Conservation (phyloP, 2,797 vertebrate genomes). For the Pangasius krempfi region DNA sequence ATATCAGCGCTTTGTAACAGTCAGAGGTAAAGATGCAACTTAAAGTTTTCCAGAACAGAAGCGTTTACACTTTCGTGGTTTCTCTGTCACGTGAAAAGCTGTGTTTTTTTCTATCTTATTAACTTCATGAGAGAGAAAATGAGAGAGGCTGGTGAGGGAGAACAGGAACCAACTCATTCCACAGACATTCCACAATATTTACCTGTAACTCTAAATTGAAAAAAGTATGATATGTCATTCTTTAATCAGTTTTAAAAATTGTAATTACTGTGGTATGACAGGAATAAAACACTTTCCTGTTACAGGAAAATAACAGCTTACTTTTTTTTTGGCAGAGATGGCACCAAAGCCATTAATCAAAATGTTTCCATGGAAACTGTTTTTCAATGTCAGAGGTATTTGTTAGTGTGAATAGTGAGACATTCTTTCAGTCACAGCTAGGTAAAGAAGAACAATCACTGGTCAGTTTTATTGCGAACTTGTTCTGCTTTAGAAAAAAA, state of each 20-base stretch:
- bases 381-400: neutral
- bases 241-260: neutral
- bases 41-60: neutral
- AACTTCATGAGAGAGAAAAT: neutral
- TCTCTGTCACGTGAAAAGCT: neutral
- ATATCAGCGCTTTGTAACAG: neutral
- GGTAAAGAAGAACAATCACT: neutral
- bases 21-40: neutral
- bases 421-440: neutral
- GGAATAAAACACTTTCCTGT: neutral
- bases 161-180: neutral
- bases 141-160: neutral
- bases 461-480: neutral
- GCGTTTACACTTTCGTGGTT: neutral
- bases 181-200: neutral
- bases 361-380: neutral
- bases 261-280: neutral
- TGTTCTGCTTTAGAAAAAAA: neutral
- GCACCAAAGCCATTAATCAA: neutral
- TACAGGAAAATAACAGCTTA: neutral
- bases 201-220: neutral
- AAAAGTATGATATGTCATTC: neutral
- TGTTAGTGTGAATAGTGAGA: neutral
- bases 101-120: neutral
- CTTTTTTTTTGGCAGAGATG: neutral